phyloP scores from a whole-genome alignment of 2,797 vertebrate genomes.

The Falco naumanni region DNA sequence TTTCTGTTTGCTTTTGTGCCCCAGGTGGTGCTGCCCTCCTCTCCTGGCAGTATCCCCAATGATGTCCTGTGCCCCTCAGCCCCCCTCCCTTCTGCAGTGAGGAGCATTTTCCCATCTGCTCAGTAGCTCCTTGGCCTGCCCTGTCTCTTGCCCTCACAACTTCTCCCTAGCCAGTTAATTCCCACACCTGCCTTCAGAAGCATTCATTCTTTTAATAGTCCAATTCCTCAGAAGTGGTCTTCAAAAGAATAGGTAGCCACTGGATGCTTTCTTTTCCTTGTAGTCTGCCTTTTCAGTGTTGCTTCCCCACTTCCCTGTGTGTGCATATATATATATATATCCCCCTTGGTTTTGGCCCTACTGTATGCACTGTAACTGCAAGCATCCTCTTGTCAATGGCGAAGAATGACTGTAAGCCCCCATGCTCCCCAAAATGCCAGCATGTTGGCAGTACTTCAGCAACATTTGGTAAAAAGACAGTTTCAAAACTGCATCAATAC shows the following conservation, averaged over 20 bases:
- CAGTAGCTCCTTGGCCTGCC: background rate
- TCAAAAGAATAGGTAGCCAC: background rate
- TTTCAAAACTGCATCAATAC: background rate
- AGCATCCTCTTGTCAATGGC: background rate
- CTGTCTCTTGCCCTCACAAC: background rate
- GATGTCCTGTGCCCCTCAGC: background rate
- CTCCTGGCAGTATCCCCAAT: background rate
- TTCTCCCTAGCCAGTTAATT: background rate
- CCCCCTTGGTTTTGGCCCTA: background rate
- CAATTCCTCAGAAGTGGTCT: background rate
- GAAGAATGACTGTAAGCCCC: background rate
- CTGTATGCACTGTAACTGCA: background rate
- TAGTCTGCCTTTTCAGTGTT: background rate
- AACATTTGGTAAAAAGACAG: background rate
- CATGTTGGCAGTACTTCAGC: background rate
- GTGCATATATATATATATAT: background rate
- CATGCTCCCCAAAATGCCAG: background rate
- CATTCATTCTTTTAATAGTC: background rate
- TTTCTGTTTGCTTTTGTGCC: background rate
- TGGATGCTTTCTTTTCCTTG: background rate
- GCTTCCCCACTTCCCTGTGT: background rate
- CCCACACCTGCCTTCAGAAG: background rate
- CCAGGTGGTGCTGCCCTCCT: background rate
- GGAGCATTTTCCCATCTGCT: background rate
- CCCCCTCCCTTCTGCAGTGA: background rate